Evolutionary conservation across 2,888 invertebrate species (phyloP).

Genomic region (Amphipyra berbera): DNA sequence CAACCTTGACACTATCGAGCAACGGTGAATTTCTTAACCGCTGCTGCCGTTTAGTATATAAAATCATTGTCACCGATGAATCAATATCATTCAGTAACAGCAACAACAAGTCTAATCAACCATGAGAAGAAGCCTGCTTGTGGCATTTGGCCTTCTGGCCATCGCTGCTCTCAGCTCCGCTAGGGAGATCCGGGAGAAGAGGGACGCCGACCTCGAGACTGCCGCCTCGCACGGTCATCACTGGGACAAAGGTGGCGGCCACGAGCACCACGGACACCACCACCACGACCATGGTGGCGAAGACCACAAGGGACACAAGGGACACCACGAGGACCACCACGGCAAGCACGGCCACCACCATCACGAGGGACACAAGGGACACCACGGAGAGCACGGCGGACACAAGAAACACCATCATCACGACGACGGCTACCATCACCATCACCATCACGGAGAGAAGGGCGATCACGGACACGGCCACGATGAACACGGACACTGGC

Average conservation of each 20-base stretch:
- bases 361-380: constrained; percentile 90
- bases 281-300: constrained; percentile 91
- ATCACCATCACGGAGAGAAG: constrained; percentile 91
- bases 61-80: constrained; percentile 67
- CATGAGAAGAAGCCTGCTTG: constrained; percentile 75
- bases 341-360: constrained; percentile 92
- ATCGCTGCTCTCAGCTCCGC: constrained; percentile 83
- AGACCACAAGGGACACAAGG: constrained; percentile 92
- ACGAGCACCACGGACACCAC: constrained; percentile 90
- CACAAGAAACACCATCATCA: constrained; percentile 91
- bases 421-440: constrained; percentile 90
- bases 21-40: constrained; percentile 69
- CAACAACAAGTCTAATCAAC: constrained; percentile 63
- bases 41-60: constrained; percentile 70
- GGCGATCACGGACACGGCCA: constrained; percentile 89
- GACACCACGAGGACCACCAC: constrained; percentile 91
- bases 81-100: constrained; percentile 68
- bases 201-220: constrained; percentile 85
- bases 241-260: constrained; percentile 79
- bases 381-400: constrained; percentile 90
- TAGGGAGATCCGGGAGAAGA: constrained; percentile 84
- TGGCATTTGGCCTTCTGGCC: constrained; percentile 80
- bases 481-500: constrained; percentile 91
- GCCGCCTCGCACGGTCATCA: constrained; percentile 79
- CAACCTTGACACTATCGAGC: constrained; percentile 70